These are phyloP conservation scores for Cryptotermes secundus DNA, from an alignment of 1,140 invertebrate species.

Conservation along the genomic window DNA sequence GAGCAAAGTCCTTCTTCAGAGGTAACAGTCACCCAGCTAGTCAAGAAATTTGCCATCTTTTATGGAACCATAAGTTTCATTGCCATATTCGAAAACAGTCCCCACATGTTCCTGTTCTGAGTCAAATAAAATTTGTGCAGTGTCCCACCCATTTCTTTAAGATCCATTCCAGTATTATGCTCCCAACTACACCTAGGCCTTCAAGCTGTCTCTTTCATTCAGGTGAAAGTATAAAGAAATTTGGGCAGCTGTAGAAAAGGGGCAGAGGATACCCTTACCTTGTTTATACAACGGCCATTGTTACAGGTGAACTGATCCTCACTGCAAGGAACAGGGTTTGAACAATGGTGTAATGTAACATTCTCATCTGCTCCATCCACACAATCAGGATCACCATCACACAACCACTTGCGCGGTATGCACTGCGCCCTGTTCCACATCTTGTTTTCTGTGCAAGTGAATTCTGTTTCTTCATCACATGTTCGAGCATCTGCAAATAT, in stretches of 20 bases:
- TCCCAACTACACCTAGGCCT: too few relatives aligned
- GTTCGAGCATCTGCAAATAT: constrained; percentile 70
- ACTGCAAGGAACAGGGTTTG: constrained; percentile 74
- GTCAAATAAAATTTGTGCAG: too few relatives aligned
- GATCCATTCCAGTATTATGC: too few relatives aligned
- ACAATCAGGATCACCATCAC: constrained; percentile 94
- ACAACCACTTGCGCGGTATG: constrained; percentile 91
- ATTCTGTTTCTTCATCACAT: constrained; percentile 90
- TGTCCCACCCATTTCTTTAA: too few relatives aligned
- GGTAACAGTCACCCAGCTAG: too few relatives aligned
- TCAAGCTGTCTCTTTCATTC: too few relatives aligned
- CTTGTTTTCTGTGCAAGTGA: constrained; percentile 86
- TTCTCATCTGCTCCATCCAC: constrained; percentile 97
- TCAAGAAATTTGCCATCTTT: too few relatives aligned
- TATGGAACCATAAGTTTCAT: too few relatives aligned
- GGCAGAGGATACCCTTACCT: constrained; percentile 51
- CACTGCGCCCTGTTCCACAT: constrained; percentile 89
- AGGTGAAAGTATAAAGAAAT: too few relatives aligned
- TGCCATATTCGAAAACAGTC: too few relatives aligned
- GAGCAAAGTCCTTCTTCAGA: not conserved
- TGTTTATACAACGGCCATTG: constrained; percentile 85
- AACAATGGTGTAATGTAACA: constrained; percentile 75
- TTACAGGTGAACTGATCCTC: constrained; percentile 88
- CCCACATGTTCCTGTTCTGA: too few relatives aligned
- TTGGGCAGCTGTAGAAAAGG: too few relatives aligned